Evolutionary conservation across 2,113 vertebrate species (phyloP).

Genomic region (Dicerorhinus sumatrensis): DNA sequence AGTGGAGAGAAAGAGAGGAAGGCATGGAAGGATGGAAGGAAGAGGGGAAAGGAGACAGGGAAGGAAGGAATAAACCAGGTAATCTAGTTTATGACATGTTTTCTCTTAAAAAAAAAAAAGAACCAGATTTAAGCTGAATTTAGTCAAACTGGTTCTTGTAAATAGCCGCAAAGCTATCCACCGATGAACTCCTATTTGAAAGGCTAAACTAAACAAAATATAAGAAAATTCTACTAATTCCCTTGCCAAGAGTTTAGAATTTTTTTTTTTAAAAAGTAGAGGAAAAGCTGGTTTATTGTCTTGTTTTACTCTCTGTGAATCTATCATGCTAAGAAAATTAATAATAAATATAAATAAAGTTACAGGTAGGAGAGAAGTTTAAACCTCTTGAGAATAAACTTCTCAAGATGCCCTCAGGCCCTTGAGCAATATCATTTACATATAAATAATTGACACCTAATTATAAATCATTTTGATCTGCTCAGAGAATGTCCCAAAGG

Average conservation of each 20-base stretch:
- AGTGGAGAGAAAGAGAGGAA: not conserved
- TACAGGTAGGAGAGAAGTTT: constrained; percentile 17
- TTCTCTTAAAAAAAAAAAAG: not conserved
- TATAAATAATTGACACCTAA: constrained; percentile 69
- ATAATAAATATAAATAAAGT: constrained; percentile 13
- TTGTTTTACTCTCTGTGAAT: not conserved
- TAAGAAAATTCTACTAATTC: not conserved
- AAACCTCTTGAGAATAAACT: constrained; percentile 52
- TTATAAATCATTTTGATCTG: constrained; percentile 69
- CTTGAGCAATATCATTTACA: constrained; percentile 53
- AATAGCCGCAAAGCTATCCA: not conserved
- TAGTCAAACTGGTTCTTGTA: not conserved
- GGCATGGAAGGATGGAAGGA: not conserved
- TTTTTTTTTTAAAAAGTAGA: not conserved
- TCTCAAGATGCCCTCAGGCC: not conserved
- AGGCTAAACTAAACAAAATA: constrained; percentile 24
- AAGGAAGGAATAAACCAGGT: not conserved
- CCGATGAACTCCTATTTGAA: not conserved
- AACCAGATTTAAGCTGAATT: not conserved
- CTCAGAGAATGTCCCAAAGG: constrained; percentile 51
- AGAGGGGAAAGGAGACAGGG: not conserved
- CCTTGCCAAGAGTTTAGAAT: not conserved
- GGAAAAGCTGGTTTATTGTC: not conserved
- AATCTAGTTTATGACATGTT: not conserved
- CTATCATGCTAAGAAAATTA: constrained; percentile 29